Conservation (phyloP, 2,888 invertebrate species). For the Phragmatobia fuliginosa region DNA sequence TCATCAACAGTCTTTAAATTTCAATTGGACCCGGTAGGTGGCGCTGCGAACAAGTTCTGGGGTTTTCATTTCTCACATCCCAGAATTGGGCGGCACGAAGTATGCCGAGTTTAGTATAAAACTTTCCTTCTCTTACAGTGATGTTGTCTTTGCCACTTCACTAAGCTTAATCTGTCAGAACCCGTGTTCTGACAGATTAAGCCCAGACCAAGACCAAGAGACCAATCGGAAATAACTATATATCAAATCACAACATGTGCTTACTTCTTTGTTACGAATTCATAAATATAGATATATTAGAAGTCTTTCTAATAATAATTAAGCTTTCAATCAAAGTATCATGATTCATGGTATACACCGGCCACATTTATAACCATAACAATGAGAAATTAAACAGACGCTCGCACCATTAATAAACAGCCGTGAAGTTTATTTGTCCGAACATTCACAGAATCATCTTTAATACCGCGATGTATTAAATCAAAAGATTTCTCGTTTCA, state of each 20-base stretch:
- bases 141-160: too few species aligned
- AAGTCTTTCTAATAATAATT: slow-evolving; percentile 29
- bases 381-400: slow-evolving; percentile 50
- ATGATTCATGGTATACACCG: slow-evolving; percentile 22
- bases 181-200: too few species aligned
- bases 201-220: too few species aligned
- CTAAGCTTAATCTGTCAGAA: too few species aligned
- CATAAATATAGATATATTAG: slow-evolving; percentile 9
- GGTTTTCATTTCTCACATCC: too few species aligned
- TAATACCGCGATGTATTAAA: slow-evolving; percentile 35
- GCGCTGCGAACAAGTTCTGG: too few species aligned
- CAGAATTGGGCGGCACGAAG: too few species aligned
- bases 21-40: too few species aligned
- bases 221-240: neutral
- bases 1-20: too few species aligned
- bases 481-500: slow-evolving; percentile 27
- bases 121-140: too few species aligned
- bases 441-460: slow-evolving; percentile 47
- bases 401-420: slow-evolving; percentile 36
- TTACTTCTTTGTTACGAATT: neutral
- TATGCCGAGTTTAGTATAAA: too few species aligned
- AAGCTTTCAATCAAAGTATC: slow-evolving; percentile 15
- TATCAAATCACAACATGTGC: neutral
- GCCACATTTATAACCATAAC: slow-evolving; percentile 42
- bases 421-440: slow-evolving; percentile 39